These are phyloP conservation scores for Halictus rubicundus DNA, from an alignment of 1,140 invertebrate species.

Conservation along the genomic window DNA sequence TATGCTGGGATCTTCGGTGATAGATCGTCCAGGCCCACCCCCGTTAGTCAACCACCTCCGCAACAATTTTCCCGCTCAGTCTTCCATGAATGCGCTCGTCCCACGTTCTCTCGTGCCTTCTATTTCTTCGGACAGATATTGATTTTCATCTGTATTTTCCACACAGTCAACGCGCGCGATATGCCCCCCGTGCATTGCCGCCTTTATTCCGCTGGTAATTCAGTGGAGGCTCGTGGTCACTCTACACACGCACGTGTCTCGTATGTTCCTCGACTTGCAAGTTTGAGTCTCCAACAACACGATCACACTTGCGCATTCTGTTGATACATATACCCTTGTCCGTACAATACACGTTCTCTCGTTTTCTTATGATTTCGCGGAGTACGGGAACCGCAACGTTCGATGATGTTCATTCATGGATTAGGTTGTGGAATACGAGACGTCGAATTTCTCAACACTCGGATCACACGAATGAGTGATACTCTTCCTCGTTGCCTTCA, in stretches of 20 bases:
- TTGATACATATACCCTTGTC: not conserved
- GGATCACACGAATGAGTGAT: too few species aligned
- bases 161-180: not conserved
- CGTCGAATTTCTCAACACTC: too few species aligned
- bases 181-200: constrained; percentile 10
- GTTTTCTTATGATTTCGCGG: not conserved
- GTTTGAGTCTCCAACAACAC: not conserved
- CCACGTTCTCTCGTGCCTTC: not conserved
- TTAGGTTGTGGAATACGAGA: too few species aligned
- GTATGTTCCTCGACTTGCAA: not conserved
- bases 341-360: not conserved
- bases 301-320: constrained; percentile 14
- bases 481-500: too few species aligned
- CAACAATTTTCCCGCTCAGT: constrained; percentile 1
- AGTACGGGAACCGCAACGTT: not conserved
- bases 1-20: constrained; percentile 8
- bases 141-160: constrained; percentile 48
- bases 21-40: not conserved
- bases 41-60: too few species aligned
- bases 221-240: not conserved
- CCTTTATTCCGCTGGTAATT: not conserved
- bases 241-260: not conserved
- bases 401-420: not conserved
- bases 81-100: not conserved
- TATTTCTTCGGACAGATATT: constrained; percentile 47